A percentile compares a stretch with the other conserved stretches of the same genome.
phyloP scores from a whole-genome alignment of 2,113 vertebrate species.

The Taxidea taxus region DNA sequence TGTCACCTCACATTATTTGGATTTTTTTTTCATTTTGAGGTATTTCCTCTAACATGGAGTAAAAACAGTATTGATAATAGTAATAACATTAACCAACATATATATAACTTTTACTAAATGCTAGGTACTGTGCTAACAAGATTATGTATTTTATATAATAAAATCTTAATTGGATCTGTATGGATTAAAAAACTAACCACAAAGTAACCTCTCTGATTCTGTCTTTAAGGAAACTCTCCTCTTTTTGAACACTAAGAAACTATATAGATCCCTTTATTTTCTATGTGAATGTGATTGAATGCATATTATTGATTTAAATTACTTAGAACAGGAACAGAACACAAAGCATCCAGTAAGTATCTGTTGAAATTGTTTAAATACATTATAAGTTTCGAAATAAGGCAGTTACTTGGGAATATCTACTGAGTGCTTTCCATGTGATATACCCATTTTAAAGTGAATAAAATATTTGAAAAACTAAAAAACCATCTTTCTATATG shows the following conservation, averaged over 20 bases:
- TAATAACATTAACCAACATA: background rate
- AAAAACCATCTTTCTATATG: background rate
- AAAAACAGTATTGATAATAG: background rate
- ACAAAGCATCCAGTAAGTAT: background rate
- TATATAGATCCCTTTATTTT: background rate
- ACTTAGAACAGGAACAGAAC: background rate
- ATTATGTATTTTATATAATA: background rate
- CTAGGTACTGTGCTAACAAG: background rate
- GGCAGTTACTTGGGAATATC: background rate
- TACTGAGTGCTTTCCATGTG: background rate
- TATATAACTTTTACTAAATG: background rate
- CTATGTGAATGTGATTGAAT: background rate
- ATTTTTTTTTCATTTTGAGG: background rate
- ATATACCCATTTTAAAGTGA: background rate
- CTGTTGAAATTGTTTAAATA: slow-evolving; percentile 7
- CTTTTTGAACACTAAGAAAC: background rate
- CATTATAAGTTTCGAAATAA: background rate
- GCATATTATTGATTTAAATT: background rate
- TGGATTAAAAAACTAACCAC: background rate
- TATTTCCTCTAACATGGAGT: background rate
- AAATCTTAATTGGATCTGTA: background rate
- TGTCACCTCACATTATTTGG: background rate
- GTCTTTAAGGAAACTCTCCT: background rate
- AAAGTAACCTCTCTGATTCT: background rate
- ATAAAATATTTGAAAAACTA: background rate